Base-by-base conservation (phyloP, 2,113 vertebrate genomes). In the Dromas ardeola region DNA sequence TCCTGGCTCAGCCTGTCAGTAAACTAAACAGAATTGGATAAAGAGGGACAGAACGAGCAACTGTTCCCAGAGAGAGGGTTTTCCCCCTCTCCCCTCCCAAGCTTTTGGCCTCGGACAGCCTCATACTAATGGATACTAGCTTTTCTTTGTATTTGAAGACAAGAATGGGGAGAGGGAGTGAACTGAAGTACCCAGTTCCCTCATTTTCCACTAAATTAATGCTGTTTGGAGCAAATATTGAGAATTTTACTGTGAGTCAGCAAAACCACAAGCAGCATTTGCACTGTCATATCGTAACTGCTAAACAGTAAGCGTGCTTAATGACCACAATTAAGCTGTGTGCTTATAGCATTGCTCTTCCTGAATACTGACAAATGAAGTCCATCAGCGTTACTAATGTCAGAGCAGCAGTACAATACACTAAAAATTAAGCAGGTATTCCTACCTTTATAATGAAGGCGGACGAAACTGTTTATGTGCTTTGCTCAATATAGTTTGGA, bases 381-480 rank as follows among this genome's bases (percentile, higher is more conserved):
- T 56, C 86, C 30, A 1, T 73, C 62, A 70, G 81, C 89, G 80
- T 91, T 73, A 86, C 66, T 94, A 30, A 81, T 88, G 66, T 85
- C 86, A 91, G 65, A 86, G 83, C 81, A 86, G 59, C 78, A 85
- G 74, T n/a, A 78, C 83, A 50, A 56, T 91, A 53, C 90, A 88
- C 76, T 90, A 50, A 63, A 79, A 95, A 90, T 61, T 34, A 91
- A 93, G 67, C 95, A 95, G 88, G 91, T 78, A 79, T 94, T 80
- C 74, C 91, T 91, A 40, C 70, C 40, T 83, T 78, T 73, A 34
- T 43, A 77, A 94, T 78, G 78, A 88, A 80, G 83, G 71, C 4
- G 91, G 63, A 93, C 3, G 71, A 97, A 97, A 96, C 94, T 95
- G 84, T 89, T 95, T 73, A 93, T 88, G 63, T 81, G 91, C 94